Evolutionary conservation across 1,140 invertebrate genomes (phyloP).

Genomic region (Teleogryllus occipitalis): DNA sequence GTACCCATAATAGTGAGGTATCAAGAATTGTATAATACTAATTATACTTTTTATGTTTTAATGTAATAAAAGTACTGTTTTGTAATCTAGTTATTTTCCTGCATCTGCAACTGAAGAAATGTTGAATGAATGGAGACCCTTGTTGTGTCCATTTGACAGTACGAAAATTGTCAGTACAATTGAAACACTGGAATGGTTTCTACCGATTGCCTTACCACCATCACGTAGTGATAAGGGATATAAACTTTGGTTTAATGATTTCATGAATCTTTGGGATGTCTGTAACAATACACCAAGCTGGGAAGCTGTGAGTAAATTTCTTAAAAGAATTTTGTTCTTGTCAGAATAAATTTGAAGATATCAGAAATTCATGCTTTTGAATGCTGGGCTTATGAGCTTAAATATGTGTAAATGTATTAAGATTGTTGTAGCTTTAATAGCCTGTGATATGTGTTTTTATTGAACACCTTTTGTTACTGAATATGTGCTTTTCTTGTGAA

Average conservation of each 20-base stretch:
- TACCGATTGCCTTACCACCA: constrained; percentile 61
- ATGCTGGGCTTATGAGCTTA: too few species aligned
- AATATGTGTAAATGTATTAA: too few species aligned
- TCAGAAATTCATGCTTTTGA: too few species aligned
- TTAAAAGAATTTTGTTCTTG: background rate
- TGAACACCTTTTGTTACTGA: constrained; percentile 15
- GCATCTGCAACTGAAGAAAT: constrained; percentile 75
- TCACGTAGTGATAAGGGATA: constrained; percentile 55
- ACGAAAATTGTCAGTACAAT: constrained; percentile 49
- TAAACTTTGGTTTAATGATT: constrained; percentile 75
- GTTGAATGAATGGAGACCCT: constrained; percentile 70
- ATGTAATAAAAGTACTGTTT: background rate
- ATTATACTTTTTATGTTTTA: background rate
- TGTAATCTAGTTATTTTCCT: constrained; percentile 58
- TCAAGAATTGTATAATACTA: background rate
- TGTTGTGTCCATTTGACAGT: constrained; percentile 59
- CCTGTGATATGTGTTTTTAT: constrained; percentile 12
- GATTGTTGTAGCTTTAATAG: too few species aligned
- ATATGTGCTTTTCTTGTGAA: constrained; percentile 32
- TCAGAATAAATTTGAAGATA: constrained; percentile 18
- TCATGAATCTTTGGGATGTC: constrained; percentile 68
- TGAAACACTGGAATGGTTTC: constrained; percentile 59
- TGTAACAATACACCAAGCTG: constrained; percentile 61
- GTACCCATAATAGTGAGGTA: background rate
- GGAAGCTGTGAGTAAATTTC: constrained; percentile 52